phyloP scores from a whole-genome alignment of 2,888 invertebrate species.

The Heteromyza rotundicornis region DNA sequence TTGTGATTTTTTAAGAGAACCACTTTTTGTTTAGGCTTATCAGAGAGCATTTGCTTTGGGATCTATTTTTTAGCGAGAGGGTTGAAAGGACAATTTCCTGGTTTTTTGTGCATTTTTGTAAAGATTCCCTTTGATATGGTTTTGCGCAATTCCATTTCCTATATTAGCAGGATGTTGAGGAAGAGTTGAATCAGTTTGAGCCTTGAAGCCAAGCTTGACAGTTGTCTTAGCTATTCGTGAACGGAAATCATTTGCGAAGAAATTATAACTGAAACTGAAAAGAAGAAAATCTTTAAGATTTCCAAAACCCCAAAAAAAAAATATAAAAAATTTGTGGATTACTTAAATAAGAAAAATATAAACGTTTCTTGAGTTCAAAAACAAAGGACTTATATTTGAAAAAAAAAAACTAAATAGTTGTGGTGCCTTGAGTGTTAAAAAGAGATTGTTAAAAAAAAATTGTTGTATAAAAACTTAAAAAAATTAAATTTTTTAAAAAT shows the following conservation, averaged over 20 bases:
- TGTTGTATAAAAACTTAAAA: constrained; percentile 15
- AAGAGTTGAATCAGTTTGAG: constrained; percentile 61
- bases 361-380: too few relatives aligned
- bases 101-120: not conserved
- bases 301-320: constrained; percentile 20
- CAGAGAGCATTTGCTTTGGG: constrained; percentile 41
- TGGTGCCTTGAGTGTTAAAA: not conserved
- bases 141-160: too few relatives aligned
- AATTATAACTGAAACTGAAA: too few relatives aligned
- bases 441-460: constrained; percentile 16
- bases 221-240: constrained; percentile 32
- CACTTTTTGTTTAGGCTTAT: not conserved
- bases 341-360: too few relatives aligned
- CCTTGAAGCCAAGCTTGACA: constrained; percentile 56
- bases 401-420: too few relatives aligned
- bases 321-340: constrained; percentile 11
- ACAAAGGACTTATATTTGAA: too few relatives aligned
- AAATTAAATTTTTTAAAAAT: constrained; percentile 12
- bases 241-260: not conserved
- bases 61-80: constrained; percentile 27
- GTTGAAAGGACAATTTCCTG: not conserved
- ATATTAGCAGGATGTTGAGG: constrained; percentile 49
- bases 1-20: constrained; percentile 31
- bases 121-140: too few relatives aligned
- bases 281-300: not conserved